Conservation (phyloP, 2,888 invertebrate genomes). For the Branchipolynoe longqiensis region DNA sequence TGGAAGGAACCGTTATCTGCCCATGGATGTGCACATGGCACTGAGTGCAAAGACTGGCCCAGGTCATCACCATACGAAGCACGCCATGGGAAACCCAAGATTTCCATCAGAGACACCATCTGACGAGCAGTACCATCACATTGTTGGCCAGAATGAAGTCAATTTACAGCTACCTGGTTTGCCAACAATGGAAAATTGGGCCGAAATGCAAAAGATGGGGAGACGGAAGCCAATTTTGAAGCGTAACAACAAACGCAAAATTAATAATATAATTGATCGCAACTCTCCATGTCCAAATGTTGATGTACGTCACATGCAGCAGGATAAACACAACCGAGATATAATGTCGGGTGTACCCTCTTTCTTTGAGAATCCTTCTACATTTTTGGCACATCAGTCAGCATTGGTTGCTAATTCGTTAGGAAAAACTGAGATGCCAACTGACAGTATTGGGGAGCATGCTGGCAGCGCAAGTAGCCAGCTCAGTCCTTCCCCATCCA, state of each 20-base stretch:
- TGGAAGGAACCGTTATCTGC: not conserved
- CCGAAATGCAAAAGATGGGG: conserved; percentile 38
- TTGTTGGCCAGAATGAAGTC: not conserved
- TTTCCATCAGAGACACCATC: not conserved
- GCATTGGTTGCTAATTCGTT: conserved; percentile 85
- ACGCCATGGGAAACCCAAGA: not conserved
- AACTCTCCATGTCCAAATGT: conserved; percentile 85
- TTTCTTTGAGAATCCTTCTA: conserved; percentile 95
- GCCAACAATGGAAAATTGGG: conserved; percentile 49
- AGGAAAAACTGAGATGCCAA: conserved; percentile 11
- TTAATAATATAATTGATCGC: conserved; percentile 71
- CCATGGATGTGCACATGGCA: conserved; percentile 32
- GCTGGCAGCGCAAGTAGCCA: not conserved
- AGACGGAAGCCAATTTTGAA: not conserved
- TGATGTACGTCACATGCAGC: conserved; percentile 84
- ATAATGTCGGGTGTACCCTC: conserved; percentile 82
- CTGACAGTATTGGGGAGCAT: conserved; percentile 14
- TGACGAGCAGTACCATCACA: not conserved
- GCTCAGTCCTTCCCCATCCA: conserved; percentile 72
- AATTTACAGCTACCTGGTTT: conserved; percentile 8
- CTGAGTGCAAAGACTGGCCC: conserved; percentile 17
- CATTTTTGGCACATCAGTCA: conserved; percentile 94
- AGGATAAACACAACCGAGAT: conserved; percentile 75
- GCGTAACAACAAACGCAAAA: conserved; percentile 35
- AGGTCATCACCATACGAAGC: not conserved